These are phyloP conservation scores for Porphyrio hochstetteri DNA, from an alignment of 2,113 vertebrate genomes.

Conservation along the genomic window DNA sequence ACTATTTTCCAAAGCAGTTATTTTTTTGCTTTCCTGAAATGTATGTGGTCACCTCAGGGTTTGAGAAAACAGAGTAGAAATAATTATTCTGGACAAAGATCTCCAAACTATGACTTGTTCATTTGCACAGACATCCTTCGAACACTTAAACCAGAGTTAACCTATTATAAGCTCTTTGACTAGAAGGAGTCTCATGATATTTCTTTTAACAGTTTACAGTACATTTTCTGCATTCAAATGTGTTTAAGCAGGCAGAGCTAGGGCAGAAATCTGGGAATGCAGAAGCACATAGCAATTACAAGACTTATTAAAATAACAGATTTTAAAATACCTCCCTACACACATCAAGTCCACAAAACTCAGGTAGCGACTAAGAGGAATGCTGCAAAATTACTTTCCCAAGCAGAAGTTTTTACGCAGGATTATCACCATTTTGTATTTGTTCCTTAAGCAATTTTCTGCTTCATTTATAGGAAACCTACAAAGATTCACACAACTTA, in stretches of 20 bases:
- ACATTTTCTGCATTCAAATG: background rate
- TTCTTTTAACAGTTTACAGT: background rate
- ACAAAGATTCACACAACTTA: conserved; percentile 11
- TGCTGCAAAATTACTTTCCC: background rate
- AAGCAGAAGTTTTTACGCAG: background rate
- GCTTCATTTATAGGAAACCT: background rate
- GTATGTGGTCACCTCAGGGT: background rate
- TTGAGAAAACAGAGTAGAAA: background rate
- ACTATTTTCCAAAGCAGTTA: background rate
- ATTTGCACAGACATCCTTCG: background rate
- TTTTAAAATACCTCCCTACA: background rate
- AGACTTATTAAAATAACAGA: background rate
- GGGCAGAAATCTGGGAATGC: background rate
- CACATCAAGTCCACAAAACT: rapidly evolving
- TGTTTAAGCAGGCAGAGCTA: background rate
- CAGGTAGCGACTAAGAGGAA: background rate
- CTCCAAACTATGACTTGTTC: background rate
- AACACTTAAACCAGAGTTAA: background rate
- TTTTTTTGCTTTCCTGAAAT: background rate
- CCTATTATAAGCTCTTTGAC: background rate
- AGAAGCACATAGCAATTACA: background rate
- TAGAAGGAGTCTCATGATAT: background rate
- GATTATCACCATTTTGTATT: background rate
- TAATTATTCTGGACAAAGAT: background rate
- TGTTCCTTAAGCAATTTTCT: background rate